Conservation (phyloP, 2,888 invertebrate species). For the Ethmia dodecea region DNA sequence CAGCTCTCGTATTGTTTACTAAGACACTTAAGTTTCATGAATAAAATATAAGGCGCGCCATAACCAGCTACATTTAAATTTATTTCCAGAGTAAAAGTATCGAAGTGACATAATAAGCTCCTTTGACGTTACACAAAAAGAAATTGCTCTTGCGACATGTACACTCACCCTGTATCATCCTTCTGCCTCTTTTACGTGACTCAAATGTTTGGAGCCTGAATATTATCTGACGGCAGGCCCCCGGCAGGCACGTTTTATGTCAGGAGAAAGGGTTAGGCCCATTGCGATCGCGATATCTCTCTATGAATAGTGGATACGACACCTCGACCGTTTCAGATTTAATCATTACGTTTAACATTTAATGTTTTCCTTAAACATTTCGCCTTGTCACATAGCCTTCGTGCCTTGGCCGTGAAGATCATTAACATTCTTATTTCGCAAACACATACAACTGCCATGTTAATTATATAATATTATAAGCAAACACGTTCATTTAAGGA, state of each 20-base stretch:
- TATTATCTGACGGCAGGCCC: conserved; percentile 33
- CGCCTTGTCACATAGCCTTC: conserved; percentile 19
- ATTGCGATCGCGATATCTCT: conserved; percentile 30
- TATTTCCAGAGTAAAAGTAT: no score
- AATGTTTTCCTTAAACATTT: conserved; percentile 1
- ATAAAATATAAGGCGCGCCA: no score
- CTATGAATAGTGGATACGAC: conserved; percentile 31
- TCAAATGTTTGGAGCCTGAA: conserved; percentile 29
- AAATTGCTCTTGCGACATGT: neutral
- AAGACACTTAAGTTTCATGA: no score
- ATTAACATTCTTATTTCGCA: conserved; percentile 33
- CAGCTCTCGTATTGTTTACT: no score
- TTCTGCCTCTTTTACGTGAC: conserved; percentile 29
- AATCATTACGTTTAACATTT: neutral
- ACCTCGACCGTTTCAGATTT: neutral
- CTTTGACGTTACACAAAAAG: no score
- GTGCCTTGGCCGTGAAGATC: conserved; percentile 37
- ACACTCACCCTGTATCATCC: conserved; percentile 20
- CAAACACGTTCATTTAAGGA: conserved; percentile 53
- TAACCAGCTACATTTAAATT: no score
- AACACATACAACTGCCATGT: conserved; percentile 37
- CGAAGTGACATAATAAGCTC: no score
- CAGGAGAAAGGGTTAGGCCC: conserved; percentile 30
- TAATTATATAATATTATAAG: conserved; percentile 29
- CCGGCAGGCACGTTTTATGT: conserved; percentile 32